Evolutionary conservation across 2,113 vertebrate species (phyloP), one percentile per base, ranked within the genome.

Genomic region (Phyllostomus hastatus): DNA sequence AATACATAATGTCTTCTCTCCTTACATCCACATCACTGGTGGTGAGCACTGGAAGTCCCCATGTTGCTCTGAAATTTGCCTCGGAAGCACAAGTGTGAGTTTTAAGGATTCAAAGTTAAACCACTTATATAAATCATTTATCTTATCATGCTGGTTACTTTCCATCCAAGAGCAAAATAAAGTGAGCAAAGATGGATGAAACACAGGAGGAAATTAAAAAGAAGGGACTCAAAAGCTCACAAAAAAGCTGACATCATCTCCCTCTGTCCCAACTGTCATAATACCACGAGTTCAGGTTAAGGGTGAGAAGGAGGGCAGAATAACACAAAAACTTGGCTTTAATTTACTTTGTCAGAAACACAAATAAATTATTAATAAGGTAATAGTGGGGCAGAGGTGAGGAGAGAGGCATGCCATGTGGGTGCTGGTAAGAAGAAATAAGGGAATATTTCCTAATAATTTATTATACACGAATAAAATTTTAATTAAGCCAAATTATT

Each of bases 401-500:
- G 50, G 69, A 75, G 46, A 89, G 70, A 96, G 88, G 57, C 43
- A 92, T 75, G 61, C 72, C 82, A 92, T 78, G 81, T 92, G 88
- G 95, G 81, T 94, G 73, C 69, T 92, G 61, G 88, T 92, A 92
- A 94, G 86, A 92, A 95, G 90, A 93, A 98, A 94, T 93, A 95
- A 97, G 86, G 43, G 61, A 95, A 75, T 91, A 96, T 96, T 97
- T 97, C 96, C 96, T 94, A 97, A 97, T 96, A 94, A 97, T 98
- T 98, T 90, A 96, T 95, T 96, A 91, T 91, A 95, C n/a, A 89
- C 79, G 94, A 69, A 50, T 83, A 94, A 92, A 93, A 31, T 97
- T 97, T 97, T 97, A 98, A 97, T 97, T 97, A 97, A 95, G 94
- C 48, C 90, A 67, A 95, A 95, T 96, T 97, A 97, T 96, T 97